Evolutionary conservation across 2,888 invertebrate species (phyloP).

Genomic region (Oscheius sp.): DNA sequence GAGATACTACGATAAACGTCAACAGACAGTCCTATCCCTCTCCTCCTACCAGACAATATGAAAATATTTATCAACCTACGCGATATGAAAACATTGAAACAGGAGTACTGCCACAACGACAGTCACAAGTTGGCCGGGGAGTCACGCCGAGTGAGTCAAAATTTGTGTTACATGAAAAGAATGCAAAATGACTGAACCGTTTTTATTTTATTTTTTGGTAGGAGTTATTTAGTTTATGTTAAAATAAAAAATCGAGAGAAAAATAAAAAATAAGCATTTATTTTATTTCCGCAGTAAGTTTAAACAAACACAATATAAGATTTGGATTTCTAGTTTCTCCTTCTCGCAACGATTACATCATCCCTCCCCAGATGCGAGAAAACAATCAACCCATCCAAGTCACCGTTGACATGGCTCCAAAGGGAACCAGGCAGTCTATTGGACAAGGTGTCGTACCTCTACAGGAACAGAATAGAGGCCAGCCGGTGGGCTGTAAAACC

Average conservation of each 20-base stretch:
- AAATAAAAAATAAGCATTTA: no score
- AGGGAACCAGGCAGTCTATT: background rate
- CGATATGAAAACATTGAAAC: constrained; percentile 1
- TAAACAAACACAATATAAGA: background rate
- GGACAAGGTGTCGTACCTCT: constrained; percentile 4
- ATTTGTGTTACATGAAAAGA: background rate
- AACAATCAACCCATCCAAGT: constrained; percentile 14
- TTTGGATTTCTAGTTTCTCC: constrained; percentile 1
- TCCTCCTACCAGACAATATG: constrained; percentile 2
- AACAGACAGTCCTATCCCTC: constrained; percentile 16
- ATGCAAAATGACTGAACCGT: no score
- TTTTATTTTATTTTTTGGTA: no score
- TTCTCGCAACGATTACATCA: constrained; percentile 4
- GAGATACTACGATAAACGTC: constrained; percentile 16
- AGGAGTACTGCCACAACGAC: background rate
- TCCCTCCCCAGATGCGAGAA: constrained; percentile 21
- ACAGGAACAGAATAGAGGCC: background rate
- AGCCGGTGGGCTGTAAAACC: background rate
- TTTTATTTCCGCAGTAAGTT: no score
- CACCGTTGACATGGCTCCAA: constrained; percentile 15
- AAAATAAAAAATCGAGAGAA: no score
- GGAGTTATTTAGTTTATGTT: no score
- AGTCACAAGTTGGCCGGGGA: constrained; percentile 3
- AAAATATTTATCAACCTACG: constrained; percentile 11
- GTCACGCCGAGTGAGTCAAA: constrained; percentile 1